phyloP scores from a whole-genome alignment of 2,888 invertebrate genomes.

The Idaea biselata region DNA sequence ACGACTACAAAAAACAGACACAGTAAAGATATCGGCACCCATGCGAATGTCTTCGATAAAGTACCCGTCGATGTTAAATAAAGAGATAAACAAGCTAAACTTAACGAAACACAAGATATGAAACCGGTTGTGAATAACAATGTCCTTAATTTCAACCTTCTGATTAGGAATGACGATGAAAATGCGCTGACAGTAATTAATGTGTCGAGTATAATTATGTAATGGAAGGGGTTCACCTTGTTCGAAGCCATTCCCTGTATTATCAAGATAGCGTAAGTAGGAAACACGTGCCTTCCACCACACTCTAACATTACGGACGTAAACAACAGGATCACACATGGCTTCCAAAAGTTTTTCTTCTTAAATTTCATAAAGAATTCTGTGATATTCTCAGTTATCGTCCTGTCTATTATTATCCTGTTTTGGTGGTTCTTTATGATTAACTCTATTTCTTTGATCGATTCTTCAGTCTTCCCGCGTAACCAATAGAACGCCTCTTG shows the following conservation, averaged over 20 bases:
- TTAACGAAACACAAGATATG: constrained; percentile 38
- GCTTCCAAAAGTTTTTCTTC: constrained; percentile 49
- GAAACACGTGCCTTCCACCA: constrained; percentile 54
- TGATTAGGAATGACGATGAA: constrained; percentile 48
- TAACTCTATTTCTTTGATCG: constrained; percentile 46
- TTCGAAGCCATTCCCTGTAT: constrained; percentile 44
- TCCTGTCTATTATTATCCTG: constrained; percentile 10
- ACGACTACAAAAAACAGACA: constrained; percentile 48
- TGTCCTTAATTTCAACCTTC: constrained; percentile 47
- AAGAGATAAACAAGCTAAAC: constrained; percentile 42
- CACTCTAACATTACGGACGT: constrained; percentile 44
- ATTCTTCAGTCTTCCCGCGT: constrained; percentile 63
- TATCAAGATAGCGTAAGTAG: constrained; percentile 55
- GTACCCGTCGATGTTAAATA: constrained; percentile 36
- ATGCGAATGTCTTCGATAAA: constrained; percentile 35
- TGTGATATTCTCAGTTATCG: constrained; percentile 16
- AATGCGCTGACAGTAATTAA: constrained; percentile 48
- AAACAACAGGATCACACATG: constrained; percentile 42
- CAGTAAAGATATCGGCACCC: constrained; percentile 47
- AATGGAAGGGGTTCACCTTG: constrained; percentile 43
- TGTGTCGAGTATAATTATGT: constrained; percentile 49
- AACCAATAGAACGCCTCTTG: constrained; percentile 61
- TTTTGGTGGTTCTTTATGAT: constrained; percentile 41
- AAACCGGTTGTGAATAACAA: constrained; percentile 53
- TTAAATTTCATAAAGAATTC: constrained; percentile 46